These are phyloP conservation scores for Rhagonycha lutea DNA, from an alignment of 2,888 invertebrate genomes.

Conservation along the genomic window DNA sequence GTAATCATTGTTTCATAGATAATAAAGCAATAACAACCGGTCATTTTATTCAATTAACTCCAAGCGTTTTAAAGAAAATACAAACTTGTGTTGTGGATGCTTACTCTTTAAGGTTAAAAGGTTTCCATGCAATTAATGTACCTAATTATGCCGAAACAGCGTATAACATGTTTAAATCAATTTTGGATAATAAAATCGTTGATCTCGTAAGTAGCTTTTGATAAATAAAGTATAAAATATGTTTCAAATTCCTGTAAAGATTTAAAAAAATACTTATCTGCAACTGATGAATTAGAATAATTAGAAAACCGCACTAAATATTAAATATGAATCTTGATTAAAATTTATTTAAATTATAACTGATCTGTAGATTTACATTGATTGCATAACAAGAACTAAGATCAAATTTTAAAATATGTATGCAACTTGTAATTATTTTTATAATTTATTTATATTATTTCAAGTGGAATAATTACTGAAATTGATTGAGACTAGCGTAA, in stretches of 20 bases:
- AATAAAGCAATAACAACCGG: slow-evolving; percentile 46
- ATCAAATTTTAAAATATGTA: neutral
- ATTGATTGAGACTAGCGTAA: too few relatives aligned
- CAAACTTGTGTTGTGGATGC: slow-evolving; percentile 57
- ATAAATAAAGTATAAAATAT: neutral
- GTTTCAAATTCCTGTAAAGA: too few relatives aligned
- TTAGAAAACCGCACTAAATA: too few relatives aligned
- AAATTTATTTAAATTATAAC: too few relatives aligned
- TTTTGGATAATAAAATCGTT: slow-evolving; percentile 63
- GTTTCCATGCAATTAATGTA: slow-evolving; percentile 50
- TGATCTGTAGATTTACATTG: too few relatives aligned
- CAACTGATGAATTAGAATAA: too few relatives aligned
- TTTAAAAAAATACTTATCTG: too few relatives aligned
- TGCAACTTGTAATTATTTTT: too few relatives aligned
- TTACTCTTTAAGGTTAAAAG: slow-evolving; percentile 63
- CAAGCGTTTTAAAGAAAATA: slow-evolving; percentile 61
- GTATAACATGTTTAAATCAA: neutral
- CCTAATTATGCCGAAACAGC: slow-evolving; percentile 5
- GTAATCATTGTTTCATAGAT: slow-evolving; percentile 29
- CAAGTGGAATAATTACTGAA: too few relatives aligned
- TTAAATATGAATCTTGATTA: too few relatives aligned
- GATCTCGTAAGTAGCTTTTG: slow-evolving; percentile 58
- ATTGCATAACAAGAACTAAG: neutral
- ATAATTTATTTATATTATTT: too few relatives aligned
- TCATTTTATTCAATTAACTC: slow-evolving; percentile 56